Base-by-base conservation (phyloP, 2,888 invertebrate genomes). In the Pseudococcus viburni region DNA sequence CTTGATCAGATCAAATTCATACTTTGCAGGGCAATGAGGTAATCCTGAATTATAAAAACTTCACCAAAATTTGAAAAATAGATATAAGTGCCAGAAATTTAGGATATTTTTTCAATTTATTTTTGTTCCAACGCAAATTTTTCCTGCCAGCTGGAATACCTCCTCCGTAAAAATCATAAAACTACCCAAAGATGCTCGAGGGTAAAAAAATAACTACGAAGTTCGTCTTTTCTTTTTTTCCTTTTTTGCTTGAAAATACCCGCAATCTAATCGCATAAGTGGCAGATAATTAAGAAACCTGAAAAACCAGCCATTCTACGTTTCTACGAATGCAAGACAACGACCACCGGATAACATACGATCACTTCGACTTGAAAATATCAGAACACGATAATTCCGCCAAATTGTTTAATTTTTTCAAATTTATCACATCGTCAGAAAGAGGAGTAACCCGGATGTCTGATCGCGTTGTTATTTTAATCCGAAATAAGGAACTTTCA, bases 251-350 rank as follows among this genome's bases (percentile, higher is more conserved):
- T n/a, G n/a, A 5, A 55, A 55, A 55, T 55, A 55, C 55, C 55
- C 55, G 55, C n/a, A 55, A 55, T n/a, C 55, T 55, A 55, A 55
- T 55, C n/a, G 55, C 55, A 55, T 55, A 55, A 55, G 55, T 55
- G n/a, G 55, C n/a, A 17, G 55, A 55, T 55, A 55, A 55, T 55
- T 55, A 55, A 55, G 55, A 55, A 55, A 55, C 55, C 55, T 55
- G 55, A 55, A 55, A 55, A 55, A 55, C 55, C 55, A 55, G 55
- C n/a, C n/a, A n/a, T 55, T n/a, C n/a, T 55, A n/a, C 55, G n/a
- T 51, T 17, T n/a, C 5, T n/a, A 55, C 55, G 55, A 55, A n/a
- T 17, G 8, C 55, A 3, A 55, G 55, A 55, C n/a, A n/a, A 42
- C 17, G n/a, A 55, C 55, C 15, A 55, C n/a, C 55, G 55, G 6